phyloP scores from a whole-genome alignment of 2,113 vertebrate species.

The Bettongia penicillata region DNA sequence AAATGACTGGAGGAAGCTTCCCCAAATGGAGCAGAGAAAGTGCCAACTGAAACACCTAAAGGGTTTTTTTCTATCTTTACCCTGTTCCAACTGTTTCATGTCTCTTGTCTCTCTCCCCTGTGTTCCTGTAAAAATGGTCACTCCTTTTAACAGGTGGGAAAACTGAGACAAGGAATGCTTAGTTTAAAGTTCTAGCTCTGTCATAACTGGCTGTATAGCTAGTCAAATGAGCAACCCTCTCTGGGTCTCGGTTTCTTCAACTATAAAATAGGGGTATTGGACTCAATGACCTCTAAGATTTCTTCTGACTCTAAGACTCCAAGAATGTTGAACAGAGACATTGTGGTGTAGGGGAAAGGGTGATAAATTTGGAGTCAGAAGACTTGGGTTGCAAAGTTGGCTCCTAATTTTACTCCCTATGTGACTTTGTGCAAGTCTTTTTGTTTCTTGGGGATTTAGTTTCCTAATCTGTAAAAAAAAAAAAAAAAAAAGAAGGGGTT shows the following conservation, averaged over 20 bases:
- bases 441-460: not conserved
- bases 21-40: not conserved
- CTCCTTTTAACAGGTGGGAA: not conserved
- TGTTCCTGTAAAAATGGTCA: not conserved
- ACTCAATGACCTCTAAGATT: not conserved
- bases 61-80: not conserved
- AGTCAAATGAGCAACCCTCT: not conserved
- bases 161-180: not conserved
- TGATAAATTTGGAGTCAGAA: not conserved
- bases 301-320: not conserved
- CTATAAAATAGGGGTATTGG: not conserved
- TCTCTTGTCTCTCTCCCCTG: not conserved
- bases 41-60: not conserved
- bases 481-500: no score
- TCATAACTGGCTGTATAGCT: not conserved
- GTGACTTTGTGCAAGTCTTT: not conserved
- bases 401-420: not conserved
- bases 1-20: not conserved
- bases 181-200: not conserved
- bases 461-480: not conserved
- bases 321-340: not conserved
- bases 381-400: not conserved
- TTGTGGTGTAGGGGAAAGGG: not conserved
- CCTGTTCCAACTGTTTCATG: not conserved
- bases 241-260: not conserved